Conservation (phyloP, 2,888 invertebrate species). For the Trilocha varians region DNA sequence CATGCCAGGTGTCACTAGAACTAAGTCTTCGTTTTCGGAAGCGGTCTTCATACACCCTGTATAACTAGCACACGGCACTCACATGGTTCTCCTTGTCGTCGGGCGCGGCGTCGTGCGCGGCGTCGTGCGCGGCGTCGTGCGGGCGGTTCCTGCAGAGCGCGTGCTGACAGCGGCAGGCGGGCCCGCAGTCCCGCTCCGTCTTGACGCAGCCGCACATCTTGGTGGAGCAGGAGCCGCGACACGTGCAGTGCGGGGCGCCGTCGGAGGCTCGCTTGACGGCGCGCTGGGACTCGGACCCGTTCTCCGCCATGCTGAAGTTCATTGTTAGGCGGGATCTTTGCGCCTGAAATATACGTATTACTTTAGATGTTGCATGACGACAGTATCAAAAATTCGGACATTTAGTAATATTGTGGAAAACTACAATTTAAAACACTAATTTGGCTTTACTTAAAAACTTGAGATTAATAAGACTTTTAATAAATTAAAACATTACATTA, state of each 20-base stretch:
- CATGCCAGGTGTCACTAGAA: no score
- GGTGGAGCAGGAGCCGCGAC: conserved; percentile 73
- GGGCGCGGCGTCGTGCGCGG: conserved; percentile 26
- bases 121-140: conserved; percentile 30
- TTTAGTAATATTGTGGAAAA: no score
- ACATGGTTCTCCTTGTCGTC: conserved; percentile 56
- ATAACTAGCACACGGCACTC: no score
- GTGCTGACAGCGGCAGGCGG: conserved; percentile 68
- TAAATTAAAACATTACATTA: no score
- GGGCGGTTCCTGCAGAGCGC: conserved; percentile 50
- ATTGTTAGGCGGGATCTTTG: conserved; percentile 53
- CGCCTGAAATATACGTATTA: conserved; percentile 26
- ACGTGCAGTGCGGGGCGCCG: conserved; percentile 74
- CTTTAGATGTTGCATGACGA: not conserved
- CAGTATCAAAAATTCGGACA: no score
- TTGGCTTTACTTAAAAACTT: no score
- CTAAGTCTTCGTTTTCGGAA: no score
- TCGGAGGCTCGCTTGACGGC: conserved; percentile 70
- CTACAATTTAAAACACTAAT: no score
- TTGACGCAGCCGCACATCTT: conserved; percentile 76
- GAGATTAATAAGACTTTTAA: no score
- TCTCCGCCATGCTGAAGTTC: conserved; percentile 38
- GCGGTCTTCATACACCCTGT: no score
- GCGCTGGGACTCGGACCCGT: conserved; percentile 12
- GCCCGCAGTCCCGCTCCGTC: conserved; percentile 49